phyloP scores from a whole-genome alignment of 23 tunicate species.

The Styela clava region DNA sequence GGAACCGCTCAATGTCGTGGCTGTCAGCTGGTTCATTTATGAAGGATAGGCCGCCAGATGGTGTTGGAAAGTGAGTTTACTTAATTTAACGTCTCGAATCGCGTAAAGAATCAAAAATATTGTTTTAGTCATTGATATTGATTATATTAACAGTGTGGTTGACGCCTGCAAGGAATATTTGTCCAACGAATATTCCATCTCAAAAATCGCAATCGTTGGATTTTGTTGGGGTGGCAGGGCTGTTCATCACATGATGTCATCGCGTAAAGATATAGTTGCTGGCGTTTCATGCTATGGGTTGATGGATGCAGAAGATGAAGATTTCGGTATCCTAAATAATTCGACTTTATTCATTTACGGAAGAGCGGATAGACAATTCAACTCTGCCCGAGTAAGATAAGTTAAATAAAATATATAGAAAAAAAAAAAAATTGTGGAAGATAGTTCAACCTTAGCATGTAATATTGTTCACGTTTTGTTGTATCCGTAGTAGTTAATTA shows the following conservation, averaged over 20 bases:
- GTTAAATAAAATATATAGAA: too few relatives aligned
- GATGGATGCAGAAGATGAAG: slow-evolving; percentile 10
- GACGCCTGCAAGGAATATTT: slow-evolving; percentile 22
- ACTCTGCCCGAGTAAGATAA: too few relatives aligned
- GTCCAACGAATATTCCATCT: neutral
- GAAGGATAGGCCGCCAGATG: neutral
- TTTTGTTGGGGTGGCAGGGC: slow-evolving; percentile 36
- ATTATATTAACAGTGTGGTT: too few relatives aligned
- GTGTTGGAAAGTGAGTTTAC: slow-evolving; percentile 18
- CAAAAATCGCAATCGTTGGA: slow-evolving; percentile 13
- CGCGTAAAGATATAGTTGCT: slow-evolving; percentile 14
- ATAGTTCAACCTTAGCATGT: too few relatives aligned
- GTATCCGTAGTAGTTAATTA: too few relatives aligned
- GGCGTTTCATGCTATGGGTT: slow-evolving; percentile 19
- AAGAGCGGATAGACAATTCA: neutral
- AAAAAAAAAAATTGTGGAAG: too few relatives aligned
- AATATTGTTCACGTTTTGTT: too few relatives aligned
- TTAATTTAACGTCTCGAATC: too few relatives aligned
- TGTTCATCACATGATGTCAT: slow-evolving; percentile 6
- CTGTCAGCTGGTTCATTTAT: neutral
- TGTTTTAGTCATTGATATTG: too few relatives aligned
- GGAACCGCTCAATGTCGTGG: slow-evolving; percentile 9
- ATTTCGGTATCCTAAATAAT: slow-evolving; percentile 3
- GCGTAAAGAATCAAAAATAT: too few relatives aligned
- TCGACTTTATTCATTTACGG: slow-evolving; percentile 28